These are phyloP conservation scores for Zosterops borbonicus DNA, from an alignment of 2,113 vertebrate genomes.

Conservation along the genomic window DNA sequence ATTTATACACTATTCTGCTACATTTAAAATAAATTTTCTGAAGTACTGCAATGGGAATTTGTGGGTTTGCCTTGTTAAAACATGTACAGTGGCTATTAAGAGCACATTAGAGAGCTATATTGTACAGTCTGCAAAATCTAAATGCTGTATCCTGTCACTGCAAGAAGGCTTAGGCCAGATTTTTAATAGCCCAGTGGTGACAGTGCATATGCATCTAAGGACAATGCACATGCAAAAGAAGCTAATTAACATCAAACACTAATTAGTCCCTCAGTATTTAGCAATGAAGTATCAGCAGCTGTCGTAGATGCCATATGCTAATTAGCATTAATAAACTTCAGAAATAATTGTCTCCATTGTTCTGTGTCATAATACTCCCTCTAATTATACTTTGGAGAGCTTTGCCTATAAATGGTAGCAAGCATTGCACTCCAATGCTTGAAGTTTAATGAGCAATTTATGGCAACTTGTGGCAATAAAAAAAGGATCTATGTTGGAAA, in stretches of 20 bases:
- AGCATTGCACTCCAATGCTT: conserved; percentile 62
- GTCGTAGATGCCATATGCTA: conserved; percentile 83
- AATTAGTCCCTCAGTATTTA: conserved; percentile 86
- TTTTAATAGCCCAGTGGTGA: conserved; percentile 70
- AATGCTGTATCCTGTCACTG: conserved; percentile 33
- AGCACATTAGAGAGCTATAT: neutral
- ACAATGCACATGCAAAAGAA: conserved; percentile 72
- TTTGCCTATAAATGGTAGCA: conserved; percentile 75
- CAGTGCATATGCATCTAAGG: conserved; percentile 60
- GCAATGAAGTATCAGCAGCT: conserved; percentile 84
- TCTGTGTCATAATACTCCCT: conserved; percentile 79
- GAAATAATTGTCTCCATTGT: conserved; percentile 85
- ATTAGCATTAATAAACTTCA: conserved; percentile 87
- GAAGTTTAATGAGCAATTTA: conserved; percentile 79
- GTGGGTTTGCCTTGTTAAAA: neutral
- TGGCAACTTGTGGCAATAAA: conserved; percentile 66
- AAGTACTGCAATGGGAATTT: neutral
- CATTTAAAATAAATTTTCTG: neutral
- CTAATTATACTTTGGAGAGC: conserved; percentile 82
- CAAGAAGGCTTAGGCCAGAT: conserved; percentile 43
- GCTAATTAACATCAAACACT: conserved; percentile 82
- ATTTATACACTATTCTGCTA: neutral
- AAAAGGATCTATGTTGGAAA: conserved; percentile 35
- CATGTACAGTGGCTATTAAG: neutral
- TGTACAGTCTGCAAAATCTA: conserved; percentile 22